These are phyloP conservation scores for Athrips mouffetella DNA, from an alignment of 2,888 invertebrate species.

Conservation along the genomic window DNA sequence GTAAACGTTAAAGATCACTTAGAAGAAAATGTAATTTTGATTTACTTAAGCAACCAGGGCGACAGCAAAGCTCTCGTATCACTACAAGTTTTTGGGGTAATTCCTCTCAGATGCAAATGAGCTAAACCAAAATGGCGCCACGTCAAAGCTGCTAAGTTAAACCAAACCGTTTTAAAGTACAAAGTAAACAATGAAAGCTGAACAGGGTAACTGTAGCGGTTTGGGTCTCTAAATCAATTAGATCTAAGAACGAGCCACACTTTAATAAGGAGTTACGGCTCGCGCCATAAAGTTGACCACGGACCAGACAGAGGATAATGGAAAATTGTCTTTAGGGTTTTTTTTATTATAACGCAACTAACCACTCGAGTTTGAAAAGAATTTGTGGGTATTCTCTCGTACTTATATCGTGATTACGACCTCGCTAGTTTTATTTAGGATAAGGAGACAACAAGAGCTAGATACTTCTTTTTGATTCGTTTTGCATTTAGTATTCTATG, in stretches of 20 bases:
- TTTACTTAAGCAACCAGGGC: no score
- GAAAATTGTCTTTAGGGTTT: slow-evolving; percentile 71
- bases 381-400: slow-evolving; percentile 55
- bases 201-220: slow-evolving; percentile 40
- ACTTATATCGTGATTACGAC: slow-evolving; percentile 34
- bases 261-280: slow-evolving; percentile 72
- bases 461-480: background rate
- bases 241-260: slow-evolving; percentile 54
- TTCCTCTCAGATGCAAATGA: slow-evolving; percentile 19
- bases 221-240: slow-evolving; percentile 71
- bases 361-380: slow-evolving; percentile 54
- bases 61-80: background rate
- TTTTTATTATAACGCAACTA: slow-evolving; percentile 66
- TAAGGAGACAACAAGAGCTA: slow-evolving; percentile 1
- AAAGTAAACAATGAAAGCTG: slow-evolving; percentile 26
- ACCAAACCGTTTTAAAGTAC: slow-evolving; percentile 34
- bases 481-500: background rate
- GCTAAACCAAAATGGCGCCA: slow-evolving; percentile 22
- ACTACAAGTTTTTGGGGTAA: slow-evolving; percentile 2
- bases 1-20: no score
- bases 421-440: slow-evolving; percentile 24
- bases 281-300: slow-evolving; percentile 68
- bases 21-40: no score
- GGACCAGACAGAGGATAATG: slow-evolving; percentile 65
- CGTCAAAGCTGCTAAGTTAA: slow-evolving; percentile 33